A percentile compares a stretch with the other conserved stretches of the same genome.
Evolutionary conservation across 2,888 invertebrate genomes (phyloP).

Genomic region (Thera britannica): DNA sequence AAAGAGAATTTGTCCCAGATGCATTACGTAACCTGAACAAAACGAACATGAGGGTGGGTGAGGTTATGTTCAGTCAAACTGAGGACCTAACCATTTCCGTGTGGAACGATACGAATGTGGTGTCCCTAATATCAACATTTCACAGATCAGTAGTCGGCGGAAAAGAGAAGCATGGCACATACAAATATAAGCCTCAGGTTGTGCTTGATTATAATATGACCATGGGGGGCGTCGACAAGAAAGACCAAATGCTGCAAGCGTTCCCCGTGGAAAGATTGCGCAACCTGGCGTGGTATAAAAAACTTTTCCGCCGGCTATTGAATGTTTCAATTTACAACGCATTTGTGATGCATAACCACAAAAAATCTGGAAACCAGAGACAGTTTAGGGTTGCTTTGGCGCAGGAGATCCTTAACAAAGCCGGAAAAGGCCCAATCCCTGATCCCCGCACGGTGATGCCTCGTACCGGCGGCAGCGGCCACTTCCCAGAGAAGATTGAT

Average conservation of each 20-base stretch:
- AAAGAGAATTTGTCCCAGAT: slow-evolving; percentile 36
- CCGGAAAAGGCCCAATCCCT: background rate
- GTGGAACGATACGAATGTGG: too few species aligned
- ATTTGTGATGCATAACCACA: background rate
- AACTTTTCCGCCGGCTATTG: background rate
- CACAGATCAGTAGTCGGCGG: background rate
- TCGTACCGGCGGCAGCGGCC: background rate
- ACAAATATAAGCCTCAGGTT: background rate
- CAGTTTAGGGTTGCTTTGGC: background rate
- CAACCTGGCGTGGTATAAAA: background rate
- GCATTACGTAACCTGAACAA: slow-evolving; percentile 25
- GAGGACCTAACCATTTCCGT: too few species aligned
- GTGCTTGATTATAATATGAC: background rate
- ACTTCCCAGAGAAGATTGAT: background rate
- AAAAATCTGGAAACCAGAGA: background rate
- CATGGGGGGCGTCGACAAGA: slow-evolving; percentile 7
- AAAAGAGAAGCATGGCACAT: background rate
- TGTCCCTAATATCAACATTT: background rate
- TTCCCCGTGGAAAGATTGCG: slow-evolving; percentile 1
- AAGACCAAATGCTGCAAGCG: background rate
- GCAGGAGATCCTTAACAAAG: background rate
- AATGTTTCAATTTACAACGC: background rate
- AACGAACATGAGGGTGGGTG: slow-evolving; percentile 6
- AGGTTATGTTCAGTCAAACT: background rate
- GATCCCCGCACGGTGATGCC: too few species aligned